Percentiles rank a stretch among this genome's conserved stretches.
phyloP scores from a whole-genome alignment of 35 echinoderm and acorn worm genomes.

The Lytechinus variegatus region DNA sequence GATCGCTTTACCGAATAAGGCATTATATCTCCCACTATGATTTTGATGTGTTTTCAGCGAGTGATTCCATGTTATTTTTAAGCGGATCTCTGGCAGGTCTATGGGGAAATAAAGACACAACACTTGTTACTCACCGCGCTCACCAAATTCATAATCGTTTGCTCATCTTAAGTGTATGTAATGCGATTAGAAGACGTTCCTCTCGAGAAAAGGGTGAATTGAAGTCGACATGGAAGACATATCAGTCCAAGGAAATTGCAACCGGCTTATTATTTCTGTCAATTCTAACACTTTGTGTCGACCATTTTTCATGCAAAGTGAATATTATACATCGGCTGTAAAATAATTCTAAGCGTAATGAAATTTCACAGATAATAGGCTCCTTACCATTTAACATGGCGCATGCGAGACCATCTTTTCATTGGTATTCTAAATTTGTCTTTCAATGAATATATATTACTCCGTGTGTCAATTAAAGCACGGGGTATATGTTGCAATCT shows the following conservation, averaged over 20 bases:
- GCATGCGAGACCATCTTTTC: not conserved
- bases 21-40: not conserved
- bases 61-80: slow-evolving; percentile 16
- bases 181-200: slow-evolving; percentile 32
- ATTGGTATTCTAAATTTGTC: not conserved
- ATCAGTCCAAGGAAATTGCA: not conserved
- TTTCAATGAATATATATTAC: not conserved
- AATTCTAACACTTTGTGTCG: not conserved
- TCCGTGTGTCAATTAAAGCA: not conserved
- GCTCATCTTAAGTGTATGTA: slow-evolving; percentile 25
- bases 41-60: slow-evolving; percentile 12
- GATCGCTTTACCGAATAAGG: not conserved
- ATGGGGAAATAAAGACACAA: not conserved
- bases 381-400: not conserved
- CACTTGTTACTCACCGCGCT: not conserved
- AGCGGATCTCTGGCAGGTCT: slow-evolving; percentile 5
- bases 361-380: not conserved
- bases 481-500: not conserved
- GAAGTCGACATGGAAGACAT: not conserved
- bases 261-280: not conserved
- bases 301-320: not conserved
- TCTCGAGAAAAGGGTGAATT: not conserved
- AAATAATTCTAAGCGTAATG: not conserved
- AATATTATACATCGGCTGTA: not conserved
- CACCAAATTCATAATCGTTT: not conserved